Base-by-base conservation (phyloP, 2,797 vertebrate genomes). In the Pangasius larnaudii region DNA sequence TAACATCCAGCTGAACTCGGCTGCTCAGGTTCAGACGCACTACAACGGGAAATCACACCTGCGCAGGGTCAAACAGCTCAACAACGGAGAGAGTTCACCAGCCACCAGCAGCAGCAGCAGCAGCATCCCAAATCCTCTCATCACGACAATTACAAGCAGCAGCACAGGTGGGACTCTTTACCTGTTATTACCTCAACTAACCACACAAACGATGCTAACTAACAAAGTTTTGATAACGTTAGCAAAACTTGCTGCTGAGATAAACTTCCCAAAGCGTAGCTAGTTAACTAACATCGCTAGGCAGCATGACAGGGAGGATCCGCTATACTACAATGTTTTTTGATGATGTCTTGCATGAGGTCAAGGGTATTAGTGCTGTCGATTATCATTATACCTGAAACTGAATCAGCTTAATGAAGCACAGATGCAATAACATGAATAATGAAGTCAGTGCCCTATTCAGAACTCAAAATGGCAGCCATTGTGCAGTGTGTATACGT, bases 11-110 rank as follows among this genome's bases (percentile, higher is more conserved):
- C 93, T 97, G 80, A 97, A 97, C 93, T 97, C 97, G 0, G 96
- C 96, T 67, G 96, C 96, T 0, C 97, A 98, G 92, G 96, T 96
- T 85, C 96, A 97, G 91, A 95, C 96, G 88, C 97, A 98, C 93
- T 98, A 97, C 93, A 97, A 97, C 0, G 97, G 97, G 84, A 97
- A 96, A 87, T 97, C 97, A 85, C 97, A 98, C 91, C 95, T 97
- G 89, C 97, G 95, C 90, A 95, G 97, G 72, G 93, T 97, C 78
- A 97, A 97, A 90, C 97, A 98, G 91, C 93, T 97, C 78, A 97
- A 96, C 85, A 95, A 97, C 92, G 96, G 96, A 53, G 96, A 97
- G 77, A 88, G 94, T 33, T 95, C 95, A 2, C 88, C 93, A 3
- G 93, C 92, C 79, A 77, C 0, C 74, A 83, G 56, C 56, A 65